Evolutionary conservation across 2,113 vertebrate genomes (phyloP).

Genomic region (Grantiella picta): DNA sequence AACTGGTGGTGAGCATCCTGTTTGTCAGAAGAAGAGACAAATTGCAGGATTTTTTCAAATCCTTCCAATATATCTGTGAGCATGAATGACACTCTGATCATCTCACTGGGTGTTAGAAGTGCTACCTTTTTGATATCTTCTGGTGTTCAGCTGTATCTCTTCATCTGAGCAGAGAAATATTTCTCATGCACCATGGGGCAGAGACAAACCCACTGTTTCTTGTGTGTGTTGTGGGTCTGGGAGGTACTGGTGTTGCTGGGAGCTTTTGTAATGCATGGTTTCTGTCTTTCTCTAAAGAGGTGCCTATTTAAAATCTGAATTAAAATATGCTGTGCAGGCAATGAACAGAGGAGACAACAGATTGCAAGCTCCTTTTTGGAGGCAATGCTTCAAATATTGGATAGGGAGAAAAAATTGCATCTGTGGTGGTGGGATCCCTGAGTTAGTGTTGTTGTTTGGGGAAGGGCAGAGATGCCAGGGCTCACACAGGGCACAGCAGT

Average conservation of each 20-base stretch:
- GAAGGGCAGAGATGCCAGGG: not conserved
- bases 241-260: not conserved
- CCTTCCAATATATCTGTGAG: not conserved
- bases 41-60: not conserved
- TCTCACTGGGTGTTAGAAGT: not conserved
- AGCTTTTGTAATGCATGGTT: not conserved
- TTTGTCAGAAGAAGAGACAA: not conserved
- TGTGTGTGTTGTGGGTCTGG: accelerated
- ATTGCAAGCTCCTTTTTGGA: not conserved
- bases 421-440: accelerated
- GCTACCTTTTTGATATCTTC: not conserved
- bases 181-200: not conserved
- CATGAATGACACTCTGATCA: not conserved
- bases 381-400: not conserved
- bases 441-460: not conserved
- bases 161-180: not conserved
- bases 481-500: not conserved
- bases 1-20: not conserved
- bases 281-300: not conserved
- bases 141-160: not conserved
- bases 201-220: not conserved
- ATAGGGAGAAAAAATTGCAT: not conserved
- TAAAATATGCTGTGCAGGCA: accelerated
- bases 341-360: not conserved
- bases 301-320: not conserved